Conservation (phyloP, 2,888 invertebrate genomes). For the Villa cingulata region DNA sequence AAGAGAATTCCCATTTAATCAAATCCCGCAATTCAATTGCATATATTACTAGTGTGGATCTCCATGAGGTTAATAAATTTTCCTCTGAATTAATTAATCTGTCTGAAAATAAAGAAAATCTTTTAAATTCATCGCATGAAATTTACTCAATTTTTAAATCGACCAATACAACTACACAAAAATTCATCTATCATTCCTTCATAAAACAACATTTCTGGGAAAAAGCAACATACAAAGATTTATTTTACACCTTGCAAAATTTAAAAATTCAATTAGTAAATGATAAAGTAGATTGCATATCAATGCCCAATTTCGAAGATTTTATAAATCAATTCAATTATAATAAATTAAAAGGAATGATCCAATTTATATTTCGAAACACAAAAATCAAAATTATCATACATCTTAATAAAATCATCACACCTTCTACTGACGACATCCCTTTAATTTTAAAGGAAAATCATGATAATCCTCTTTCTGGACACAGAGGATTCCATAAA, state of each 20-base stretch:
- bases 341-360: slow-evolving; percentile 5
- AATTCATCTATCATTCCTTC: slow-evolving; percentile 9
- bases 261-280: slow-evolving; percentile 1
- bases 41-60: no score
- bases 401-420: not conserved
- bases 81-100: no score
- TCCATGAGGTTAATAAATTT: no score
- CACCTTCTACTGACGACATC: not conserved
- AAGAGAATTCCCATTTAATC: no score
- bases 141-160: slow-evolving; percentile 9
- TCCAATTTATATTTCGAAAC: slow-evolving; percentile 2
- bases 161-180: not conserved
- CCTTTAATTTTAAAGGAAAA: slow-evolving; percentile 11
- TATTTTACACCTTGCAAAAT: slow-evolving; percentile 5
- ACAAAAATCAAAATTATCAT: slow-evolving; percentile 4
- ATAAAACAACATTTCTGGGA: slow-evolving; percentile 6
- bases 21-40: no score
- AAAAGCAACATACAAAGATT: slow-evolving; percentile 3
- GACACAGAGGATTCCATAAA: not conserved
- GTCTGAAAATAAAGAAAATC: no score
- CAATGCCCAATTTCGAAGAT: slow-evolving; percentile 4
- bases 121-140: not conserved
- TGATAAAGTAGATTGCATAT: slow-evolving; percentile 3
- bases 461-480: slow-evolving; percentile 1
- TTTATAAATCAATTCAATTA: slow-evolving; percentile 5